These are phyloP conservation scores for Ailurus styani DNA, from an alignment of 2,113 vertebrate genomes.

Conservation along the genomic window DNA sequence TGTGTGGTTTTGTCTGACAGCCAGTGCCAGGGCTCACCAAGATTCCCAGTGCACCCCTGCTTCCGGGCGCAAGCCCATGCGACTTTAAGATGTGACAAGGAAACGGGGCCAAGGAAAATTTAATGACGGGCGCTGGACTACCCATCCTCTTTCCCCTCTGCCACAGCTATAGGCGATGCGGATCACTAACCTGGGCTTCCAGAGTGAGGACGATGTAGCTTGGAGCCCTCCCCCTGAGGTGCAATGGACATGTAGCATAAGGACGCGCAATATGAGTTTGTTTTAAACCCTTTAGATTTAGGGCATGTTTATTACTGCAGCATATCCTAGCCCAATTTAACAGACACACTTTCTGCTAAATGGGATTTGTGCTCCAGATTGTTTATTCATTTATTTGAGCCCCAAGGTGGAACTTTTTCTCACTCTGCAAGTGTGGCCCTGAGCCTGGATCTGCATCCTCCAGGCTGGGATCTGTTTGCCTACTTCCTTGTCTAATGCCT, in stretches of 20 bases:
- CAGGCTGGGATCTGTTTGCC: background rate
- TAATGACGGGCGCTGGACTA: background rate
- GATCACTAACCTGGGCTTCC: background rate
- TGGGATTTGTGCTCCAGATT: background rate
- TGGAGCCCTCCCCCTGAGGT: background rate
- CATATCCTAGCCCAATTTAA: background rate
- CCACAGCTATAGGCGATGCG: background rate
- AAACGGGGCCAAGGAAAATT: background rate
- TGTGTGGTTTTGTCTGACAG: background rate
- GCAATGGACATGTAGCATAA: background rate
- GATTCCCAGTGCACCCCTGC: background rate
- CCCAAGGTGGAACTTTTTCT: background rate
- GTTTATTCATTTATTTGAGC: background rate
- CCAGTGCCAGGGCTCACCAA: background rate
- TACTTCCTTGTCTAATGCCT: background rate
- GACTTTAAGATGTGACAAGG: background rate
- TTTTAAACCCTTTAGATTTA: background rate
- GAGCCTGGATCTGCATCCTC: background rate
- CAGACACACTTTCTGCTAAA: background rate
- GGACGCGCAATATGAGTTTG: background rate
- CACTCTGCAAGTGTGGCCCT: background rate
- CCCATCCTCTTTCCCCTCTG: background rate
- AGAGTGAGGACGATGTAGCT: background rate
- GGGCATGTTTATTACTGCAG: background rate
- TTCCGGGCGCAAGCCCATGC: background rate